A percentile compares a stretch with the other conserved stretches of the same genome.
These are phyloP conservation scores for Aythya baeri DNA, from an alignment of 2,113 vertebrate species.

Conservation along the genomic window DNA sequence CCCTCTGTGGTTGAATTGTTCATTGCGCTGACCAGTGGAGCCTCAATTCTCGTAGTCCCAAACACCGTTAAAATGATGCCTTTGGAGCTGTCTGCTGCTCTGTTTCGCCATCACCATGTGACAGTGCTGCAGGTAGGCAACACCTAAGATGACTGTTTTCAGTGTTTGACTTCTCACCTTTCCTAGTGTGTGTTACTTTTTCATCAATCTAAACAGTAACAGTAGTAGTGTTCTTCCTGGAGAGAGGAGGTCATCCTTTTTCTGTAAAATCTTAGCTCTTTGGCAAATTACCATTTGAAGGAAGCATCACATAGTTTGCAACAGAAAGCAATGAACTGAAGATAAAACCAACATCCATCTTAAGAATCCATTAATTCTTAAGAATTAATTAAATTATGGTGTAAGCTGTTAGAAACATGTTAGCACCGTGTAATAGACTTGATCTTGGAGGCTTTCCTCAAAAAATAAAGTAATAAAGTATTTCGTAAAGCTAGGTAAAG, in stretches of 20 bases:
- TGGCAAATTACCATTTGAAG: background rate
- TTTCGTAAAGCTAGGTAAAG: background rate
- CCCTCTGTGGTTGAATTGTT: conserved; percentile 95
- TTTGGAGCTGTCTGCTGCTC: conserved; percentile 75
- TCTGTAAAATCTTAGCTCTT: background rate
- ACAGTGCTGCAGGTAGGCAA: conserved; percentile 88
- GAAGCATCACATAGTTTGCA: background rate
- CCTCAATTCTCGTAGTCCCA: conserved; percentile 90
- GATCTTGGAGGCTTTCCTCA: background rate
- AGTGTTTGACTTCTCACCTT: background rate
- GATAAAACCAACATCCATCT: background rate
- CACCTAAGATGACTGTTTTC: background rate
- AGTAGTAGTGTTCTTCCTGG: background rate
- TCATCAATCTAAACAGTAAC: background rate
- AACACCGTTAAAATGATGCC: conserved; percentile 85
- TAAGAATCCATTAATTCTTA: background rate
- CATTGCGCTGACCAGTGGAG: conserved; percentile 87
- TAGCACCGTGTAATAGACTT: background rate
- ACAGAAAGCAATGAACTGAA: background rate
- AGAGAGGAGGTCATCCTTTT: background rate
- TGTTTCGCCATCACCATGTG: conserved; percentile 85
- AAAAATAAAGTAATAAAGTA: background rate
- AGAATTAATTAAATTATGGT: background rate
- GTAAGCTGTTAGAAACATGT: background rate
- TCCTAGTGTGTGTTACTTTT: background rate